phyloP scores from a whole-genome alignment of 2,888 invertebrate genomes.

The Bombylius major region DNA sequence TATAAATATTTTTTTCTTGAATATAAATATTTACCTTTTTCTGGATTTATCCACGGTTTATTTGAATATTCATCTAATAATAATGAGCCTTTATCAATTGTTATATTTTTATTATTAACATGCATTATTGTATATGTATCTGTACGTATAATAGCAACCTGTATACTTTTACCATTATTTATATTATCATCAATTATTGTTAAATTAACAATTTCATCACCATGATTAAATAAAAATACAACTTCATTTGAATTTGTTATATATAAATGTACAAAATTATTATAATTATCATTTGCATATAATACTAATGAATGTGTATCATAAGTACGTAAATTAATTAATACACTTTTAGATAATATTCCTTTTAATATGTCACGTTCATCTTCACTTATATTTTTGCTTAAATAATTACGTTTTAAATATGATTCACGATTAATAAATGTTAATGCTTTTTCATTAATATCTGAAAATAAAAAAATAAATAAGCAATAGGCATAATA shows the following conservation, averaged over 20 bases:
- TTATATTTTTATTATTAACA: conserved; percentile 65
- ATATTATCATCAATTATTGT: conserved; percentile 62
- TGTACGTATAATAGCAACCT: conserved; percentile 71
- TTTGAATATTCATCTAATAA: conserved; percentile 67
- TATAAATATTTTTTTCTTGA: too few species aligned
- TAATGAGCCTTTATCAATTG: conserved; percentile 53
- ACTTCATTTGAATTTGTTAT: conserved; percentile 67
- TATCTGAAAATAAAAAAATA: conserved; percentile 50
- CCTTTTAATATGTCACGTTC: conserved; percentile 50
- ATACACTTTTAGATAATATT: conserved; percentile 65
- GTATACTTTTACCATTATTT: conserved; percentile 72
- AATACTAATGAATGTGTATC: conserved; percentile 68
- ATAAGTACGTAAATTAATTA: conserved; percentile 84
- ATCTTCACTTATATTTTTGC: conserved; percentile 46
- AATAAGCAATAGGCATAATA: conserved; percentile 2
- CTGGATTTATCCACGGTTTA: conserved; percentile 76
- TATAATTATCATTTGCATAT: conserved; percentile 84
- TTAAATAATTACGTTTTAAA: conserved; percentile 66
- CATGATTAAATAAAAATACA: conserved; percentile 73
- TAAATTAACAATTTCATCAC: conserved; percentile 65
- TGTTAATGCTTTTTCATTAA: conserved; percentile 79
- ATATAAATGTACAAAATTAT: conserved; percentile 85
- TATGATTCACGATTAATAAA: conserved; percentile 71
- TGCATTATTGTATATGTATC: conserved; percentile 62
- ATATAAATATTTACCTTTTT: conserved; percentile 43